phyloP scores from a whole-genome alignment of 2,797 vertebrate species.

The Pogoniulus pusillus region DNA sequence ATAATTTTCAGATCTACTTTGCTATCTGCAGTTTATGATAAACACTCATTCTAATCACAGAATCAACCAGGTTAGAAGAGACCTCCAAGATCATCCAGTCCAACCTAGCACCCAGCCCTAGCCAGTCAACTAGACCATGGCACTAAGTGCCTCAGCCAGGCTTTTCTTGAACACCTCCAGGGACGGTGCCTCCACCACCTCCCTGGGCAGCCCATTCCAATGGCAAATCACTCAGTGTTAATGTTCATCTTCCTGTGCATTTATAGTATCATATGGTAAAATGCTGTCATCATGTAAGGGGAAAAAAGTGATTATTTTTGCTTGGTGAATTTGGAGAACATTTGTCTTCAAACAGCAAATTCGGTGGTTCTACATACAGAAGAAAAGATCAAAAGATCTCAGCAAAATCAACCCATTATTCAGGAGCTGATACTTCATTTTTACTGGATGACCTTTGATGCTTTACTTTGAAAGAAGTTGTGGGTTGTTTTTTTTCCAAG shows the following conservation, averaged over 20 bases:
- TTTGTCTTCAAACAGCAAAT: background rate
- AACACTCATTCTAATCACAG: background rate
- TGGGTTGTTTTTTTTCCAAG: background rate
- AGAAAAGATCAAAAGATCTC: background rate
- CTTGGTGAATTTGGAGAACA: background rate
- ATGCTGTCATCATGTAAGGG: background rate
- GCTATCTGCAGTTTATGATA: background rate
- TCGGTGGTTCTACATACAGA: background rate
- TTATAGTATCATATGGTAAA: background rate
- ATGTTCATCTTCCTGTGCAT: background rate
- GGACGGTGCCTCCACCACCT: too few species aligned
- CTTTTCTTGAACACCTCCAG: too few species aligned
- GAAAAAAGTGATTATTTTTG: background rate
- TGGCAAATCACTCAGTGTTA: too few species aligned
- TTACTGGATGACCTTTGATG: background rate
- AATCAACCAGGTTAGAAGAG: too few species aligned
- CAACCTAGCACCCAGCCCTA: too few species aligned
- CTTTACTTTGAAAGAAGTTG: background rate
- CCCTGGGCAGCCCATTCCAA: too few species aligned
- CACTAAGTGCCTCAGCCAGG: too few species aligned
- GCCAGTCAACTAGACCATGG: too few species aligned
- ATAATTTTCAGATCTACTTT: background rate
- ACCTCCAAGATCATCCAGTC: too few species aligned
- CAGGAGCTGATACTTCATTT: background rate
- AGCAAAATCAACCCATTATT: background rate